phyloP scores from a whole-genome alignment of 2,797 vertebrate genomes.

The Sebastes dallii region DNA sequence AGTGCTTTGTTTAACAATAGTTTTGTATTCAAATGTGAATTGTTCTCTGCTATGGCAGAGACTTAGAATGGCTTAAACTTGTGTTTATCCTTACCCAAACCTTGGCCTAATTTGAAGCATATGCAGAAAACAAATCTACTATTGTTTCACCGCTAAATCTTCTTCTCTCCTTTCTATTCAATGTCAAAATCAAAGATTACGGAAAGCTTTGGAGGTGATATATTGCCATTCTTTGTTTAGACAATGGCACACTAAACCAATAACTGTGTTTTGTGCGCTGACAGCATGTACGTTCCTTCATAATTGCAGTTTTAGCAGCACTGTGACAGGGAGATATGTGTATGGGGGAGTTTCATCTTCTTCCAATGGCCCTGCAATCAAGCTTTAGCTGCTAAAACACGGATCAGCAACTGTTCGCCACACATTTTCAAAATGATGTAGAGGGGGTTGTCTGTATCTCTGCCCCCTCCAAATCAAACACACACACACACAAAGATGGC shows the following conservation, averaged over 20 bases:
- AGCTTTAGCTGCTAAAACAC: conserved; percentile 59
- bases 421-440: conserved; percentile 42
- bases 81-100: conserved; percentile 79
- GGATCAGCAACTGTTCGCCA: conserved; percentile 57
- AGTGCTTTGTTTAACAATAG: conserved; percentile 71
- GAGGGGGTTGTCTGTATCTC: conserved; percentile 25
- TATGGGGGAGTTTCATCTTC: conserved; percentile 61
- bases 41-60: conserved; percentile 61
- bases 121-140: conserved; percentile 77
- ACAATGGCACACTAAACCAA: conserved; percentile 78
- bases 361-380: conserved; percentile 47
- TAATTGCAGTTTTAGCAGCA: conserved; percentile 68
- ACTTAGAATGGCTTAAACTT: conserved; percentile 75
- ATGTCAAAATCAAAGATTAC: conserved; percentile 82
- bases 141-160: conserved; percentile 78
- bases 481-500: background rate
- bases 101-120: conserved; percentile 78
- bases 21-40: conserved; percentile 73
- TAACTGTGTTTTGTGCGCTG: conserved; percentile 71
- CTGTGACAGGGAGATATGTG: conserved; percentile 63
- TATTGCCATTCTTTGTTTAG: conserved; percentile 69
- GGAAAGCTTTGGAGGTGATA: conserved; percentile 77
- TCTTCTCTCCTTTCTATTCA: conserved; percentile 68
- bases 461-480: conserved; percentile 18
- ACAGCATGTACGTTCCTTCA: conserved; percentile 68